Evolutionary conservation across 37 sponge, comb jelly and placozoan species (phyloP), one percentile per base, ranked within the genome.

Genomic region (Petrosia ficiformis): DNA sequence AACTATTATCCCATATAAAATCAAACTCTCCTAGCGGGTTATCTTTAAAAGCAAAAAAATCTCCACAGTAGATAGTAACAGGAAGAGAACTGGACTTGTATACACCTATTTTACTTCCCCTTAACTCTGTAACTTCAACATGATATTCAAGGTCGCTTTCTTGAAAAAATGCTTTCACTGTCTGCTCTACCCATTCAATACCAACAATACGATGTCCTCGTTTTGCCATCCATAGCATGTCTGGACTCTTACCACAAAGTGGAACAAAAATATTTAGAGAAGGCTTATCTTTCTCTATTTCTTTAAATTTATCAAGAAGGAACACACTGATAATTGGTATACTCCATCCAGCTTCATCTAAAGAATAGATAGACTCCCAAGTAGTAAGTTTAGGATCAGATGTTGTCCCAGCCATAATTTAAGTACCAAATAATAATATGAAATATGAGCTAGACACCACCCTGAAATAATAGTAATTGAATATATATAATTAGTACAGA

Each of bases 1-100:
- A n/a, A n/a, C n/a, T n/a, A n/a, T n/a, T n/a, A n/a, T n/a, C n/a
- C n/a, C n/a, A n/a, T n/a, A n/a, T n/a, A n/a, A n/a, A n/a, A n/a
- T n/a, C n/a, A n/a, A n/a, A n/a, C n/a, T n/a, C n/a, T n/a, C n/a
- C n/a, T n/a, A n/a, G n/a, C n/a, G n/a, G n/a, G 39, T 34, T 19
- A 5, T 33, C n/a, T 10, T 14, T 32, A 33, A 68, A 68, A 4
- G 39, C 39, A 68, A 68, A n/a, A 68, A 68, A n/a, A n/a, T 68
- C 70, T 10, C 70, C 36, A 68, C 70, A 68, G 24, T 68, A 68
- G 4, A 68, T 4, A 68, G 70, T 34, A 4, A 68, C 24, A 16
- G 8, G 42, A 21, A 41, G 14, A 34, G 14, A 21, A 21, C 24
- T 68, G 19, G 70, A 40, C 8, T 33, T 14, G 70, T 68, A 68